Evolutionary conservation across 2,888 invertebrate species (phyloP), one percentile per base, ranked within the genome.

Genomic region (Diadromus collaris): DNA sequence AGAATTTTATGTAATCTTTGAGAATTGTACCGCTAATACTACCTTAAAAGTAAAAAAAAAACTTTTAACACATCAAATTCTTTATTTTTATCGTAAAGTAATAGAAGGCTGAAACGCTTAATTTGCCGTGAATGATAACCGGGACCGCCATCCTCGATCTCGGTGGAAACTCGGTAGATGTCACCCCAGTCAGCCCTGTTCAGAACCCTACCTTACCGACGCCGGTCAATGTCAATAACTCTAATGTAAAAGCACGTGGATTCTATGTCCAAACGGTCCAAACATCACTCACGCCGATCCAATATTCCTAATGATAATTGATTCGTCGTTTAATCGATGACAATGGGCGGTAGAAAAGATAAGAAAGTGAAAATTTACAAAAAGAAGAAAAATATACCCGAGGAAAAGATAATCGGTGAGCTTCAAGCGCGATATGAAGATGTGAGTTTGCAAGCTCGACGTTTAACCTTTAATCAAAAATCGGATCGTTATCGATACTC

Each of bases 281-380:
- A 54, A 41, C 68, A 41, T 68, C 54, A 41, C 54, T 29, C n/a
- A 41, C 56, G 41, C 10, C 21, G 51, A 2, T 24, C 3, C 21
- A 10, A 21, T 51, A 21, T 51, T 51, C 13, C 51, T 13, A 51
- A 51, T 51, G 51, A 10, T 51, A 51, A 51, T 24, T 27, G 29
- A 29, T 56, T 27, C 16, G 6, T n/a, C 29, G 56, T 29, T 6
- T 29, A 29, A n/a, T 6, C 27, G 56, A 16, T 56, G 54, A 82
- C 16, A 72, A 82, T 82, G 82, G 74, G 65, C 41, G 76, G 71
- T 21, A 76, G 44, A 19, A 71, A 63, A 34, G 79, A 77, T 34
- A 88, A 85, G 27, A 89, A 90, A 84, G 85, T 89, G n/a, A 86
- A 86, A 80, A 69, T 86, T 64, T 89, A 85, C 64, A 84, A 80